Percentiles rank a stretch among this genome's conserved stretches.
These are phyloP conservation scores for Polylopha cassiicola DNA, from an alignment of 2,888 invertebrate genomes.

Conservation along the genomic window DNA sequence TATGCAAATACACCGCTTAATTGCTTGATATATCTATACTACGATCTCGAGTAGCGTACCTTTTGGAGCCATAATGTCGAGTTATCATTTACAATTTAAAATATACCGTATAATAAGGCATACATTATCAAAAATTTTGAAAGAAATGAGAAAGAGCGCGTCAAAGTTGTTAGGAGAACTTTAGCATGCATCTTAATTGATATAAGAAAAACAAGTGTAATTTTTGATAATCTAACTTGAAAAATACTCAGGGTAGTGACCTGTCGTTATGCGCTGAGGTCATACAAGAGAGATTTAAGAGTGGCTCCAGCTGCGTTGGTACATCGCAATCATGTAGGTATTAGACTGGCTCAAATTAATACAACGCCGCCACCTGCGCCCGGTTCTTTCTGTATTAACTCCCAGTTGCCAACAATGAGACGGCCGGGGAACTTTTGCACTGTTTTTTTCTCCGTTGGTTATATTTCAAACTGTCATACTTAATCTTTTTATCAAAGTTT, in stretches of 20 bases:
- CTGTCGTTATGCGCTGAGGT: too few relatives aligned
- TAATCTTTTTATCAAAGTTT: slow-evolving; percentile 78
- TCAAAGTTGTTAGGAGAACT: too few relatives aligned
- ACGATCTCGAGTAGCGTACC: slow-evolving; percentile 62
- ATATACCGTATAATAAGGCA: too few relatives aligned
- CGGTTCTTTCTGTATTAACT: slow-evolving; percentile 71
- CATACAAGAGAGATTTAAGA: too few relatives aligned
- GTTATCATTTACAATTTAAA: too few relatives aligned
- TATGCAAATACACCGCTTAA: slow-evolving; percentile 67
- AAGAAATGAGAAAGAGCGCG: too few relatives aligned
- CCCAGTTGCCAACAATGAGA: slow-evolving; percentile 66
- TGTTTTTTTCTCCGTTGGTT: slow-evolving; percentile 70
- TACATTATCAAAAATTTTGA: too few relatives aligned
- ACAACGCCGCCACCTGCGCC: slow-evolving; percentile 68
- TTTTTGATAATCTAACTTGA: too few relatives aligned
- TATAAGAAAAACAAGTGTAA: too few relatives aligned
- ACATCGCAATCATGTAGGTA: slow-evolving; percentile 64
- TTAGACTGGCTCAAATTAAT: slow-evolving; percentile 72
- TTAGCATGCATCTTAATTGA: too few relatives aligned
- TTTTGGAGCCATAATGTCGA: slow-evolving; percentile 71
- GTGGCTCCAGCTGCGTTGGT: slow-evolving; percentile 57
- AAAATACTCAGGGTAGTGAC: too few relatives aligned
- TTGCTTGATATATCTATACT: slow-evolving; percentile 61
- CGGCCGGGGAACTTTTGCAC: slow-evolving; percentile 61
- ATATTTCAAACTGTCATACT: slow-evolving; percentile 78